A percentile compares a stretch with the other conserved stretches of the same genome.
Evolutionary conservation across 2,113 vertebrate genomes (phyloP).

Genomic region (Caracal caracal): DNA sequence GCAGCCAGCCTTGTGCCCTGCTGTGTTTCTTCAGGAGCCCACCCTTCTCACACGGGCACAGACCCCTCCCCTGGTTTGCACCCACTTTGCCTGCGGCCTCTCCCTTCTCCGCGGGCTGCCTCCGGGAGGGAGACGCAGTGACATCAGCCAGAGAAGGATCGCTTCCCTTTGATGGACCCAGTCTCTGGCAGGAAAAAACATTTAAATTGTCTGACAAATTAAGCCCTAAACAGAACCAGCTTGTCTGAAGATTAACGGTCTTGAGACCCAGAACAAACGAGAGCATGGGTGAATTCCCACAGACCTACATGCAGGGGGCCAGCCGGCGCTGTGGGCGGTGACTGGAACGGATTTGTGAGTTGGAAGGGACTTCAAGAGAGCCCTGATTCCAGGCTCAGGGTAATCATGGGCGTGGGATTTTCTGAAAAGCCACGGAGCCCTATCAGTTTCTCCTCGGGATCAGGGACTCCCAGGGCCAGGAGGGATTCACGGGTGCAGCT

Average conservation of each 20-base stretch:
- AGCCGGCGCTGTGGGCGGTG: rapidly evolving
- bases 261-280: rapidly evolving
- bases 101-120: background rate
- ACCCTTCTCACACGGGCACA: background rate
- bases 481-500: background rate
- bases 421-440: background rate
- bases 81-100: background rate
- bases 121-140: background rate
- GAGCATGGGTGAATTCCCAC: background rate
- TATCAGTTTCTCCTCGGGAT: background rate
- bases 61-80: rapidly evolving
- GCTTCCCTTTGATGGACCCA: background rate
- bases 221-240: background rate
- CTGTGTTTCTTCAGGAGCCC: background rate
- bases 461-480: background rate
- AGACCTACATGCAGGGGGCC: background rate
- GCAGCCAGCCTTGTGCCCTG: background rate
- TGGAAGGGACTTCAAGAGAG: background rate
- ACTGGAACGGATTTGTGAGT: rapidly evolving
- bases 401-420: background rate
- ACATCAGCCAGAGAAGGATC: background rate
- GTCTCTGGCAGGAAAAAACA: constrained; percentile 26
- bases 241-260: background rate
- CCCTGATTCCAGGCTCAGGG: background rate
- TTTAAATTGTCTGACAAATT: background rate